phyloP scores from a whole-genome alignment of 2,888 invertebrate species.

The Petrophora chlorosata region DNA sequence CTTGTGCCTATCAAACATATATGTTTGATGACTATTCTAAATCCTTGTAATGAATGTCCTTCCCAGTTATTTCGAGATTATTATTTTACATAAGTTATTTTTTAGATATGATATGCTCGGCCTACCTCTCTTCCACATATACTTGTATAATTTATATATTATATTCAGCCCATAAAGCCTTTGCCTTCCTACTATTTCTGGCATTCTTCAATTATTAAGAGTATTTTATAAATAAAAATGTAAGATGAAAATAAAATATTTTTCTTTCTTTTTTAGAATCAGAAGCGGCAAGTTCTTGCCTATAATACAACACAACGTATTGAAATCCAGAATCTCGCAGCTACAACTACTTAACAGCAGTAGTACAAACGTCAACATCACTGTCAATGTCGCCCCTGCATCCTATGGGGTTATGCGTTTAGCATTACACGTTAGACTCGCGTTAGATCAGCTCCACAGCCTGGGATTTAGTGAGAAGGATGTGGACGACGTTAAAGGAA shows the following conservation, averaged over 20 bases:
- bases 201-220: too few species aligned
- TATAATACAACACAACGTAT: constrained; percentile 91
- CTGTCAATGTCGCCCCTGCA: constrained; percentile 88
- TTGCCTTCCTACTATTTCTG: too few species aligned
- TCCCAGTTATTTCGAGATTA: too few species aligned
- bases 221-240: background rate
- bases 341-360: constrained; percentile 86
- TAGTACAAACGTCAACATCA: constrained; percentile 85
- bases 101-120: too few species aligned
- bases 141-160: too few species aligned
- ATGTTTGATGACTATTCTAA: too few species aligned
- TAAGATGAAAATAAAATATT: constrained; percentile 1
- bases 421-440: constrained; percentile 89
- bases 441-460: constrained; percentile 87
- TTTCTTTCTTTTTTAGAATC: constrained; percentile 70
- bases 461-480: constrained; percentile 96
- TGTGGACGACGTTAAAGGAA: constrained; percentile 97
- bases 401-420: constrained; percentile 91
- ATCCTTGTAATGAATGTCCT: too few species aligned
- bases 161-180: too few species aligned
- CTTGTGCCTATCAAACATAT: too few species aligned
- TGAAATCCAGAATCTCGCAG: constrained; percentile 91
- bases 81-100: too few species aligned
- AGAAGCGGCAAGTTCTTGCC: constrained; percentile 89
- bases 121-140: too few species aligned